Evolutionary conservation across 2,113 vertebrate genomes (phyloP), one percentile per base, ranked within the genome.

Genomic region (Bambusicola thoracicus): DNA sequence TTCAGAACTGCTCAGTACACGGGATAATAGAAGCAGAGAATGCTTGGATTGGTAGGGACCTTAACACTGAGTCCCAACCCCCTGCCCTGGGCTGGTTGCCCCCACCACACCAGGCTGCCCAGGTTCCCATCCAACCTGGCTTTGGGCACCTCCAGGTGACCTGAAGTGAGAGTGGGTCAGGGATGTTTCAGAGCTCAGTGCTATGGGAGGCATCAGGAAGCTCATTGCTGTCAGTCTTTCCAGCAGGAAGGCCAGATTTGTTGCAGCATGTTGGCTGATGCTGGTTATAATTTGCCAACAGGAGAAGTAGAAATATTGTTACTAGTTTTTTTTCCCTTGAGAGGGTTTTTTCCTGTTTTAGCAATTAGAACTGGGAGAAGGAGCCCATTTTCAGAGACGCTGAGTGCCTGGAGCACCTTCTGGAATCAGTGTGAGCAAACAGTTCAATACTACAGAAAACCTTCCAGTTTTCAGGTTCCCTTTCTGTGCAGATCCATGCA

Each of bases 321-420:
- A 74, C 87, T 81, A 78, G 79, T 77, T 95, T 89, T 95, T 89
- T 91, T 93, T 13, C 78, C 82, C 55, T 85, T 81, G 67, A 78
- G 91, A 85, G 75, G 66, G n/a, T n/a, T 67, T 94, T 93, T 82
- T 80, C 69, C 81, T 87, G 29, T 85, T 89, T 81, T 74, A 77
- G 49, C 55, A 90, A 11, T 82, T 72, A 85, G 82, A 89, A 80
- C 46, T 11, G 70, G 73, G 69, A 94, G 89, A 85, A 48, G 55
- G 66, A 73, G 74, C 95, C 9, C 0, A 0, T 73, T 93, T 92
- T 77, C 84, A 96, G 84, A 91, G 63, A 55, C 4, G 13, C 48
- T 13, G 88, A 90, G 73, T 56, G 85, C 88, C 73, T 94, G 92
- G 77, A 95, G 90, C 91, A 87, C 81, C 91, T 91, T 96, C 92